Conservation (phyloP, 2,113 vertebrate genomes). For the Rostratula benghalensis region DNA sequence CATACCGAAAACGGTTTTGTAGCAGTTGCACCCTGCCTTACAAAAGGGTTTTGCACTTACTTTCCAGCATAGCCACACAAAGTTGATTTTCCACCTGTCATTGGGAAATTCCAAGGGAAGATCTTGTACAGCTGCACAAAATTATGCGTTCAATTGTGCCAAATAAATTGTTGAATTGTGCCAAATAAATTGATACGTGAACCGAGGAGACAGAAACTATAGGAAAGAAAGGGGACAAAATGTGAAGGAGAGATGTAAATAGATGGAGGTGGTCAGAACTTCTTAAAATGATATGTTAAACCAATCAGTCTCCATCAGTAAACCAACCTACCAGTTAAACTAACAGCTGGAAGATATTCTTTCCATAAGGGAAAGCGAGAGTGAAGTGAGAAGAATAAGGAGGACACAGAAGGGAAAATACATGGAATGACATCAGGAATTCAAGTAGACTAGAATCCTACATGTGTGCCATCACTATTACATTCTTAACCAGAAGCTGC, state of each 20-base stretch:
- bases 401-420: not conserved
- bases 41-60: not conserved
- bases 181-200: not conserved
- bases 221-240: not conserved
- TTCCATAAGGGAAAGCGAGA: not conserved
- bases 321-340: not conserved
- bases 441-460: not conserved
- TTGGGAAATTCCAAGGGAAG: not conserved
- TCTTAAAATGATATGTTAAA: not conserved
- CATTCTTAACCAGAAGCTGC: not conserved
- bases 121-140: not conserved
- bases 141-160: not conserved
- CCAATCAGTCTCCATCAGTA: not conserved
- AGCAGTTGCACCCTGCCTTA: not conserved
- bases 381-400: not conserved
- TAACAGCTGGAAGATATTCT: not conserved
- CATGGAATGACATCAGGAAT: not conserved
- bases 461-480: not conserved
- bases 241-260: not conserved
- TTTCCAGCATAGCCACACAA: not conserved
- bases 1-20: not conserved
- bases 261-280: not conserved
- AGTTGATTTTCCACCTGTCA: not conserved
- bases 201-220: not conserved
- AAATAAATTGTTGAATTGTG: fast-evolving